Conservation (phyloP, 2,888 invertebrate species). For the Hydrotaea cyrtoneurina region DNA sequence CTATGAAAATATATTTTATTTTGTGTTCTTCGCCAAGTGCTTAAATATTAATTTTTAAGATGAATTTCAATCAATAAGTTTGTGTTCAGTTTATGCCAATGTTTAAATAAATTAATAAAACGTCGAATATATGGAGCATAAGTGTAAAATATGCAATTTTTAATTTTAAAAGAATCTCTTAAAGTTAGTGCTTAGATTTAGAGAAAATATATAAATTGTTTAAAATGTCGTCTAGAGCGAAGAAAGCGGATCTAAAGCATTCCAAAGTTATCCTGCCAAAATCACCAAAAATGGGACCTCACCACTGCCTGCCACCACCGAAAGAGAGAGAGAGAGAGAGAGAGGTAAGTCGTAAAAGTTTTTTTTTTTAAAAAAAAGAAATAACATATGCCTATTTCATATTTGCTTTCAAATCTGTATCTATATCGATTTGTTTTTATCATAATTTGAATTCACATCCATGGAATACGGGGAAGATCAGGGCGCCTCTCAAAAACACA, state of each 20-base stretch:
- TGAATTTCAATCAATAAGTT: slow-evolving; percentile 2
- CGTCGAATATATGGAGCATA: neutral
- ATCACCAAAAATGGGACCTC: too few species aligned
- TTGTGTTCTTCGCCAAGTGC: neutral
- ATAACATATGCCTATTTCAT: too few species aligned
- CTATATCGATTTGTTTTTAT: too few species aligned
- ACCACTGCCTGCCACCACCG: too few species aligned
- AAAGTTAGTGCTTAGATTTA: neutral
- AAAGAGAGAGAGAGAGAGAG: too few species aligned
- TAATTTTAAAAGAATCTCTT: neutral
- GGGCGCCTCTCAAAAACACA: too few species aligned
- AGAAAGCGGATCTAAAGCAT: neutral
- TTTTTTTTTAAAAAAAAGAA: too few species aligned
- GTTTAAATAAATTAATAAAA: neutral
- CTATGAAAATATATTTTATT: neutral
- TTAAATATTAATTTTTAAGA: neutral
- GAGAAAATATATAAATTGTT: neutral
- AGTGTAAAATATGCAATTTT: neutral
- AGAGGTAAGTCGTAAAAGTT: neutral
- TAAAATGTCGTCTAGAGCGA: neutral
- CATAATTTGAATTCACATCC: too few species aligned
- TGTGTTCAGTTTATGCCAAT: neutral
- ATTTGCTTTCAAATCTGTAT: too few species aligned
- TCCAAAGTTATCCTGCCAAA: neutral
- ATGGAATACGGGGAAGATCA: too few species aligned